Conservation (phyloP, 2,113 vertebrate genomes). For the Chloebia gouldiae region DNA sequence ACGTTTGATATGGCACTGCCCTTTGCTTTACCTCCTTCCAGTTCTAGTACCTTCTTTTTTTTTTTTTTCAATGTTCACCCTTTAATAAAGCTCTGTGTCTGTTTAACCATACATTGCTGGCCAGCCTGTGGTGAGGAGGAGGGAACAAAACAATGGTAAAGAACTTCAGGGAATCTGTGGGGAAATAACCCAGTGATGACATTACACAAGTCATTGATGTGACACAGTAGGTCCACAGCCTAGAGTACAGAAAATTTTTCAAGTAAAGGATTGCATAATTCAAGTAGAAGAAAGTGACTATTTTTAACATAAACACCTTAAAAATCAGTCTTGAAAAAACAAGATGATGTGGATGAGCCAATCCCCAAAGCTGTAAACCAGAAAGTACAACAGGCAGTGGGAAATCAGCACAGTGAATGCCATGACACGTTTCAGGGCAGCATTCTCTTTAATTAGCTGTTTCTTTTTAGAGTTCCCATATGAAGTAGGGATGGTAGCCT, state of each 20-base stretch:
- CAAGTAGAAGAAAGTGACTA: background rate
- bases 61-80: background rate
- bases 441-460: background rate
- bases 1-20: fast-evolving
- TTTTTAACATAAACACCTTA: background rate
- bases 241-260: background rate
- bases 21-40: background rate
- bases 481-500: background rate
- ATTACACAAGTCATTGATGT: background rate
- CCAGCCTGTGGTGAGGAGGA: background rate
- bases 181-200: background rate
- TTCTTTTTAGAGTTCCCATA: background rate
- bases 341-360: background rate
- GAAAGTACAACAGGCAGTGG: background rate
- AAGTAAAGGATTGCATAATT: background rate
- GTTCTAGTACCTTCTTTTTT: background rate
- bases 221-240: background rate
- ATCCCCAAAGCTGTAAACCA: background rate
- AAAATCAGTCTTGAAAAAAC: background rate
- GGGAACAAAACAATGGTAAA: background rate
- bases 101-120: background rate
- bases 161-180: fast-evolving
- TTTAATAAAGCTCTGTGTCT: background rate
- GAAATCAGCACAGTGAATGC: background rate
- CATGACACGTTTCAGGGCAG: background rate